Evolutionary conservation across 2,113 vertebrate genomes (phyloP).

Genomic region (Neodontobutis hainanensis): DNA sequence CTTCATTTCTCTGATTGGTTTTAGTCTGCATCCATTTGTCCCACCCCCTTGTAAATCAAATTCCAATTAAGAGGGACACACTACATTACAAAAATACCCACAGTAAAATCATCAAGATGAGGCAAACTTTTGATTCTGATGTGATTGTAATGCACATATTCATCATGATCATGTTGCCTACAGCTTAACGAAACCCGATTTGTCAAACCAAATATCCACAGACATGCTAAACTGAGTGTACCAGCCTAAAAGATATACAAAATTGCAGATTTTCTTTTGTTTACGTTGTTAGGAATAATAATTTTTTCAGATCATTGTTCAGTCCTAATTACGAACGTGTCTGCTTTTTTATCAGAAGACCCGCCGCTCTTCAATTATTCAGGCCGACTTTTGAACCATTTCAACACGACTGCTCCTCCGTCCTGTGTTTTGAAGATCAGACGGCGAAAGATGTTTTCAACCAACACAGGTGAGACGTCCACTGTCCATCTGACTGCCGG

Average conservation of each 20-base stretch:
- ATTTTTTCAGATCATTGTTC: slow-evolving; percentile 1
- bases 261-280: background rate
- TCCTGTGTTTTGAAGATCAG: slow-evolving; percentile 69
- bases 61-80: too few species aligned
- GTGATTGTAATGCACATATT: too few species aligned
- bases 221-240: too few species aligned
- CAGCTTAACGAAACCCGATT: too few species aligned
- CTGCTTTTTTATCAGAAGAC: slow-evolving; percentile 47
- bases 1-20: too few species aligned
- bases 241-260: background rate
- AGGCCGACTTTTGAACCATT: slow-evolving; percentile 56
- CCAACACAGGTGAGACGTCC: slow-evolving; percentile 40
- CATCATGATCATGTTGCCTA: too few species aligned
- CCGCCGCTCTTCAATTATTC: slow-evolving; percentile 56
- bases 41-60: too few species aligned
- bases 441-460: slow-evolving; percentile 64
- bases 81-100: too few species aligned
- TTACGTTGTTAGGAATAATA: slow-evolving; percentile 1
- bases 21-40: too few species aligned
- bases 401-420: slow-evolving; percentile 61
- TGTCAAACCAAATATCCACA: too few species aligned
- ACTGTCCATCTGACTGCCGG: slow-evolving; percentile 69
- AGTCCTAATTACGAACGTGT: slow-evolving; percentile 25
- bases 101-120: too few species aligned
- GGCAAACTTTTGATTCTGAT: too few species aligned